Conservation (phyloP, 2,797 vertebrate species). For the Malurus leucopterus region DNA sequence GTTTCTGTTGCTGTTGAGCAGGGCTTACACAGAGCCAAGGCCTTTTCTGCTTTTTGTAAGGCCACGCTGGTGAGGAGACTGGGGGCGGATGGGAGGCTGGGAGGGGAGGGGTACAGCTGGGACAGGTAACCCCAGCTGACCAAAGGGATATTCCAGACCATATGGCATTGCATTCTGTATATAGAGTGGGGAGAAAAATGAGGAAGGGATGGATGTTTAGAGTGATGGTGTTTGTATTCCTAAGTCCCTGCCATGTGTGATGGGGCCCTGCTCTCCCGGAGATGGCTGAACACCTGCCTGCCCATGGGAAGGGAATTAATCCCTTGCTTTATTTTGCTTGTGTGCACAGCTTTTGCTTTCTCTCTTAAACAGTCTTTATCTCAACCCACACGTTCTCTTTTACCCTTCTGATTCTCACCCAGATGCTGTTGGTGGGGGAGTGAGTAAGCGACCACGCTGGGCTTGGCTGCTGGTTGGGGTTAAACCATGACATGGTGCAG, state of each 20-base stretch:
- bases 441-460: rapidly evolving
- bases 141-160: not conserved
- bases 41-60: not conserved
- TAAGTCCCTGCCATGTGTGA: too few relatives aligned
- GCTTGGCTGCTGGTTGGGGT: not conserved
- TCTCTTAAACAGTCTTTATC: too few relatives aligned
- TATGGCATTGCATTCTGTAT: not conserved
- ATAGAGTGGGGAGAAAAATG: not conserved
- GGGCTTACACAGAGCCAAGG: not conserved
- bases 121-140: not conserved
- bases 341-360: not conserved
- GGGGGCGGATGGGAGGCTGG: not conserved
- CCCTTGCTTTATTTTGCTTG: not conserved
- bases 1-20: not conserved
- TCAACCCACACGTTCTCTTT: not conserved
- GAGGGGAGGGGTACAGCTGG: not conserved
- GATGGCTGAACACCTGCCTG: not conserved
- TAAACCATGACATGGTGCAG: not conserved
- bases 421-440: not conserved
- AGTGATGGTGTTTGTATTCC: not conserved
- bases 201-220: not conserved
- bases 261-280: too few relatives aligned
- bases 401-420: not conserved
- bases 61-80: not conserved
- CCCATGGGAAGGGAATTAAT: not conserved